Evolutionary conservation across 2,888 invertebrate species (phyloP).

Genomic region (Acheta domesticus): DNA sequence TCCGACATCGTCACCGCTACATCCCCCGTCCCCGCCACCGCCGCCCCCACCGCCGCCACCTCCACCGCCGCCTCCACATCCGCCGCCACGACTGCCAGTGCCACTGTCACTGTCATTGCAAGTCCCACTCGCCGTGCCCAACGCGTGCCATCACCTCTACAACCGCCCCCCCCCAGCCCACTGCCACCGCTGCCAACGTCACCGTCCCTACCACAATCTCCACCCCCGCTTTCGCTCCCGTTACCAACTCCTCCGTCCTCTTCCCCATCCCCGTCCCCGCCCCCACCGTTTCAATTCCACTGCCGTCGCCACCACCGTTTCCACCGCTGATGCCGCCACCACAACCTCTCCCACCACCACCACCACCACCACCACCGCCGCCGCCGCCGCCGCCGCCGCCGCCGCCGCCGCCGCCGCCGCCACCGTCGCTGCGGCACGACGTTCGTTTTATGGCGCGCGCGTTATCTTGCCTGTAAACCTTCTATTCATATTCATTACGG

Average conservation of each 20-base stretch:
- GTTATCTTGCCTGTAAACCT: slow-evolving; percentile 18
- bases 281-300: too few species aligned
- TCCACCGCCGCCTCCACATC: too few species aligned
- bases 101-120: neutral
- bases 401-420: neutral
- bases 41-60: too few species aligned
- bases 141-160: neutral
- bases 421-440: neutral
- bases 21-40: neutral
- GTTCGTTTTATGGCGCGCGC: neutral
- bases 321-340: too few species aligned
- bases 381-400: neutral
- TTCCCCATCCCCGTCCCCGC: too few species aligned
- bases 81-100: too few species aligned
- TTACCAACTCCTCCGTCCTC: too few species aligned
- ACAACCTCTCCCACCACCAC: neutral
- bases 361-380: neutral
- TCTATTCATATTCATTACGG: slow-evolving; percentile 18
- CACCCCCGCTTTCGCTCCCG: too few species aligned
- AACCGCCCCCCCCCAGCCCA: neutral
- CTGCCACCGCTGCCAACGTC: neutral
- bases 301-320: too few species aligned
- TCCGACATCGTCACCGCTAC: neutral
- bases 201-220: too few species aligned
- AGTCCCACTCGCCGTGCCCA: neutral